These are phyloP conservation scores for Chromoteleia sp. DNA, from an alignment of 2,888 invertebrate genomes.

Conservation along the genomic window DNA sequence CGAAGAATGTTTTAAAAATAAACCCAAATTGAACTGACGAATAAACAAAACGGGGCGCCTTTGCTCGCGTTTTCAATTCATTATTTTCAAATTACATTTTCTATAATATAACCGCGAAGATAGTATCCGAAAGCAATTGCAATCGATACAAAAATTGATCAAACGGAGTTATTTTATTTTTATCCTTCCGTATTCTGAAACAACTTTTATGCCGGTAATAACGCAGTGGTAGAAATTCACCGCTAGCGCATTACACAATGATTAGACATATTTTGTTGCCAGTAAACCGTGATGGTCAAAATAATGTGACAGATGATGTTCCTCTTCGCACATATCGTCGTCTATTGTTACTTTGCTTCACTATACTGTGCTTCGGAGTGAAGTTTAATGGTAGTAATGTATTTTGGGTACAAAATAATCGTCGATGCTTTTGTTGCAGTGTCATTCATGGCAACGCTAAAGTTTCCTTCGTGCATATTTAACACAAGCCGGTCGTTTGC, in stretches of 20 bases:
- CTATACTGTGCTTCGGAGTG: conserved; percentile 1
- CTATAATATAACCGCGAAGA: too few relatives aligned
- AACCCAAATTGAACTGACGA: too few relatives aligned
- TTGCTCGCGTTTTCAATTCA: too few relatives aligned
- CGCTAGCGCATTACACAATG: conserved; percentile 19
- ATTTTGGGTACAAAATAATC: conserved; percentile 9
- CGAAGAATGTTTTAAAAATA: not conserved
- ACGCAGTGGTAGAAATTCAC: conserved; percentile 12
- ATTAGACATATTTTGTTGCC: conserved; percentile 33
- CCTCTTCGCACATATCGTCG: conserved; percentile 3
- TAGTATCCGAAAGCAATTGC: not conserved
- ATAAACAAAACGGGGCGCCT: too few relatives aligned
- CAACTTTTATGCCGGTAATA: not conserved
- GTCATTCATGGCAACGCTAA: conserved; percentile 1
- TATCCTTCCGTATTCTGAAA: not conserved
- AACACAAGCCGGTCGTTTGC: not conserved
- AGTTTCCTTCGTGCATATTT: not conserved
- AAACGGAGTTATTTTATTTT: not conserved
- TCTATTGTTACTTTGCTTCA: conserved; percentile 19
- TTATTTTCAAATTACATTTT: too few relatives aligned
- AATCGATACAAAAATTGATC: not conserved
- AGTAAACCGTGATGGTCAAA: conserved; percentile 25
- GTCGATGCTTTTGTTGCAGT: not conserved
- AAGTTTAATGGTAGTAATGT: conserved; percentile 8
- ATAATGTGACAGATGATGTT: conserved; percentile 43